Percentiles rank a stretch among this genome's conserved stretches.
Evolutionary conservation across 2,113 vertebrate species (phyloP).

Genomic region (Amphilophus citrinellus): DNA sequence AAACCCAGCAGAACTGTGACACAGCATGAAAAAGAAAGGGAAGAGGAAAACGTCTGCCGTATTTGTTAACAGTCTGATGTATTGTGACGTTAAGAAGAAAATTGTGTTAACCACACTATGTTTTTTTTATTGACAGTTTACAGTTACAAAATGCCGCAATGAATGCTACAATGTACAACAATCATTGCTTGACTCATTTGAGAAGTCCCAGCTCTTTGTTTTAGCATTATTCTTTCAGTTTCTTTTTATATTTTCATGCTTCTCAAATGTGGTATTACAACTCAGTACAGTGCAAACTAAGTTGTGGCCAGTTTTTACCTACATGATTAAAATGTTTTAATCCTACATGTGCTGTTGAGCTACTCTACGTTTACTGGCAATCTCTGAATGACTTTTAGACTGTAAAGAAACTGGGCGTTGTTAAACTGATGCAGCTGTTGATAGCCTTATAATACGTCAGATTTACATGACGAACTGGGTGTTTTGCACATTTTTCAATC

Average conservation of each 20-base stretch:
- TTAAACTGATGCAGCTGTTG: neutral
- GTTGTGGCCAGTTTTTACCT: neutral
- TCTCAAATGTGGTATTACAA: neutral
- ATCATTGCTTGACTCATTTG: neutral
- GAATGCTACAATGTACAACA: neutral
- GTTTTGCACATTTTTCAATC: slow-evolving; percentile 8
- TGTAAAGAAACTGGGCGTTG: neutral
- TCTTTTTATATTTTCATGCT: neutral
- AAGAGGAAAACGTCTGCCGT: neutral
- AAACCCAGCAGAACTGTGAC: neutral
- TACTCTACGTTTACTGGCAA: neutral
- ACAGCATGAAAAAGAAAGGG: neutral
- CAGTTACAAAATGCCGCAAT: neutral
- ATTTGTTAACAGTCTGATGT: neutral
- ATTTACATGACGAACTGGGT: neutral
- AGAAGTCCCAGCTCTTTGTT: neutral
- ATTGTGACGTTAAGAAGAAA: neutral
- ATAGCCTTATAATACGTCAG: neutral
- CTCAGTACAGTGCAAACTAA: neutral
- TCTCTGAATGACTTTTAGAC: neutral
- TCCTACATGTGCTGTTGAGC: neutral
- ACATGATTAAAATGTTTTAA: neutral
- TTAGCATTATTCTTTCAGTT: neutral
- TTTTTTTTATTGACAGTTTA: neutral
- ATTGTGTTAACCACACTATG: neutral